Evolutionary conservation across 2,113 vertebrate species (phyloP), one percentile per base, ranked within the genome.

Genomic region (Scolopax mira): DNA sequence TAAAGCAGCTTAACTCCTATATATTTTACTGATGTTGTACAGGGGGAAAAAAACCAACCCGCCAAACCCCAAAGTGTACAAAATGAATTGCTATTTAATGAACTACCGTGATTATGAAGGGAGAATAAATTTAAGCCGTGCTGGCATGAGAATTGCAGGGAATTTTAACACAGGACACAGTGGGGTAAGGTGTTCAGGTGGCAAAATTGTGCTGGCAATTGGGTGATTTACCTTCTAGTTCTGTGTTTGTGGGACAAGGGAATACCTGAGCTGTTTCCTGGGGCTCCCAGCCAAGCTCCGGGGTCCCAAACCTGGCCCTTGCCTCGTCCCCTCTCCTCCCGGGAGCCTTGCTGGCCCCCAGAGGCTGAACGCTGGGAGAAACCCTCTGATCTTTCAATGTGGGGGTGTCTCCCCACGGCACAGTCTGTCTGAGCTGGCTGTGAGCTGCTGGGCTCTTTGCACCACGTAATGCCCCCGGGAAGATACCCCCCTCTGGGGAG

Each of bases 1-100:
- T 90, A 92, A 93, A 95, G 81, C 39, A 91, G 64, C 35, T 90
- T 94, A 72, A 74, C 82, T 95, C 81, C 69, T 85, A 35, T 55
- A 13, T 73, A 31, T 86, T 95, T 87, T 89, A 41, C 89, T 94
- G 85, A 73, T 23, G 21, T 62, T 88, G 46, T 95, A 87, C 48
- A 89, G 74, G 71, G 48, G 19, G 41, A 18, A 85, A 42, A 84
- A 28, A 44, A 64, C 3, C 7, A 46, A 46, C 9, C 28, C 28
- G 9, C 28, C 31, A 8, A 21, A 41, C 5, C 31, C n/a, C 12
- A 7, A 23, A 16, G 18, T 10, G 60, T 89, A 69, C 37, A n/a
- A 71, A 67, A 58, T 10, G 25, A 44, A 18, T 58, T 3, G 31
- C 46, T 86, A 1, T 44, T 75, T 62, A 42, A 27, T n/a, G 57